Evolutionary conservation across 2,113 vertebrate species (phyloP), one percentile per base, ranked within the genome.

Genomic region (Nettapus auritus): DNA sequence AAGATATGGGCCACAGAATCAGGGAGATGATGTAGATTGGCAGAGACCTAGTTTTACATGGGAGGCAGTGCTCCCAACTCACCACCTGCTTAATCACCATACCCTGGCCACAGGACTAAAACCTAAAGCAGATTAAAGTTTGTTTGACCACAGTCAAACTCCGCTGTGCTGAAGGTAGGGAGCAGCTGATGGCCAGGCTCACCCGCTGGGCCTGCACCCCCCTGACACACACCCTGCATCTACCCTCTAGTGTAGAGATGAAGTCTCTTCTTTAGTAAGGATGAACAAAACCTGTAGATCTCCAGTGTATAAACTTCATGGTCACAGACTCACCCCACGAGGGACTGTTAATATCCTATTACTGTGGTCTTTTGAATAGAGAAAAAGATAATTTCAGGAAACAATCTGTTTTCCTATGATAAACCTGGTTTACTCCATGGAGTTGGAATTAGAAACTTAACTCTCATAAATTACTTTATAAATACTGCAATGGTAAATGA

Each of bases 391-490:
- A 96, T 83, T 90, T 90, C 74, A 86, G 77, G 63, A 96, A 94
- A 77, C 66, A 82, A 92, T 88, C 95, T 96, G 86, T 79, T 96
- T 91, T 76, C 29, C 36, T 90, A 31, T 28, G 88, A 95, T 94
- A 97, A 90, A 97, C 53, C n/a, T 84, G 1, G 0, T 94, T 96
- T 96, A 86, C 80, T 71, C 86, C 59, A 79, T 38, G 62, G 88
- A 92, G 31, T 14, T 76, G 34, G 53, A 90, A 88, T 8, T 79
- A 81, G 73, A 93, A 94, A 86, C 36, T 57, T 67, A 82, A 86
- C 38, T 90, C 21, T 55, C 25, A 20, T 62, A 62, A 84, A 88
- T 96, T 92, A 78, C 67, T 86, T 90, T 78, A 79, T 57, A 95
- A 96, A 88, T 67, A 63, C 15, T 59, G 46, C 48, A 79, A 70